Base-by-base conservation (phyloP, 2,888 invertebrate genomes). In the Heliconius erato region DNA sequence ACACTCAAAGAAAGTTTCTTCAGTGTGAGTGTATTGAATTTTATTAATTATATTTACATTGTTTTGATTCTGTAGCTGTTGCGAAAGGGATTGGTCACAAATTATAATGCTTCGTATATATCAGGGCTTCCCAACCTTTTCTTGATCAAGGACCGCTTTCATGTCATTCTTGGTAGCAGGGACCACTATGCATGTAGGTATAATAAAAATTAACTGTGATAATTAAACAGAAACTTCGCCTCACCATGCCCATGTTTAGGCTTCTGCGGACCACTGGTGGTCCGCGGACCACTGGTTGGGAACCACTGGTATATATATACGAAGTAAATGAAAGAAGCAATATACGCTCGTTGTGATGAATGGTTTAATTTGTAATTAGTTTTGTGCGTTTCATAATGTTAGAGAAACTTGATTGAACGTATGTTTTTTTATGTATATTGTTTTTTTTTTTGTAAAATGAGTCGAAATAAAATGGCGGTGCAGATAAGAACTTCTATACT, bases 1-100 rank as follows among this genome's bases (percentile, higher is more conserved):
- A 80, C 81, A 65, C 74, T 71, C 63, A 82, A 82, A 83, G 84
- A 85, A 83, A 84, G 82, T 85, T 85, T 79, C 84, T 74, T 81
- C 79, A 84, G 40, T 44, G 28, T 32, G 0, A n/a, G 54, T 59
- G 49, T n/a, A 40, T 49, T 59, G 63, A n/a, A 68, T 32, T 40
- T 67, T 67, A 74, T 74, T 74, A 80, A 80, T 74, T 74, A 72
- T 59, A 32, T 23, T 19, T 7, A 35, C 19, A 79, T 71, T 79
- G 79, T 79, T 49, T 78, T 78, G 28, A 49, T 67, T 68, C 35
- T 63, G 44, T 44, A 9, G 26, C 19, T 12, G 11, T 65, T 77
- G 65, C 11, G 35, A 77, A 77, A 65, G 77, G 11, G 26, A 65
- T 65, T 26, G 26, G 65, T 65, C 65, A n/a, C 65, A 65, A 26